Percentiles rank a stretch among this genome's conserved stretches.
These are phyloP conservation scores for Peromyscus nudipes DNA, from an alignment of 2,797 vertebrate genomes.

Conservation along the genomic window DNA sequence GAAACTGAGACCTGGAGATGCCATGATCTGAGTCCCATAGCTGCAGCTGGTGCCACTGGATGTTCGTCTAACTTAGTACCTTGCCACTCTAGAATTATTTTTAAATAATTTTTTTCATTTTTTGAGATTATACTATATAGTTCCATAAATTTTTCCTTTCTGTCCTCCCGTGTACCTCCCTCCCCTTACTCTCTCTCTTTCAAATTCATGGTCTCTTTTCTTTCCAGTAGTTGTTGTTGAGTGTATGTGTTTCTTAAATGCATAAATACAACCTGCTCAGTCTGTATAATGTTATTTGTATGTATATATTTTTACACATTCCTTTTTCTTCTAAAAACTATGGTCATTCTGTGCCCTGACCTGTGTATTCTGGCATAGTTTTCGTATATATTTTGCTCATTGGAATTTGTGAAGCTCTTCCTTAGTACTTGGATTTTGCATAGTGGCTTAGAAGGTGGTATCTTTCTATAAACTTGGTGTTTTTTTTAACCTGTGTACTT, in stretches of 20 bases:
- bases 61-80: neutral
- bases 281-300: neutral
- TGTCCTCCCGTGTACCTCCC: neutral
- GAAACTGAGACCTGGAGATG: neutral
- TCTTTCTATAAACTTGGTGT: neutral
- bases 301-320: neutral
- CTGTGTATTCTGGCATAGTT: constrained; percentile 17
- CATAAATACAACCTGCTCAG: neutral
- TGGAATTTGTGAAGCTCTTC: neutral
- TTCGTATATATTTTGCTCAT: neutral
- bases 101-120: neutral
- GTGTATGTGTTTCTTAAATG: neutral
- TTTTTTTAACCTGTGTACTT: neutral
- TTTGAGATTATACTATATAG: neutral
- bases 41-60: rapidly evolving
- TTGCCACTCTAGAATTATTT: neutral
- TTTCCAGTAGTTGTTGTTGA: neutral
- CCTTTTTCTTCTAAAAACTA: neutral
- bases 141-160: neutral
- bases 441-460: constrained; percentile 31
- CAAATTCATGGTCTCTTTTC: neutral
- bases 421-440: neutral
- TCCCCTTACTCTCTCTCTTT: neutral
- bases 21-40: neutral
- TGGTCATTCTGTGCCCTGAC: neutral